Conservation (phyloP, 2,797 vertebrate genomes). For the Epinephelus malabaricus region DNA sequence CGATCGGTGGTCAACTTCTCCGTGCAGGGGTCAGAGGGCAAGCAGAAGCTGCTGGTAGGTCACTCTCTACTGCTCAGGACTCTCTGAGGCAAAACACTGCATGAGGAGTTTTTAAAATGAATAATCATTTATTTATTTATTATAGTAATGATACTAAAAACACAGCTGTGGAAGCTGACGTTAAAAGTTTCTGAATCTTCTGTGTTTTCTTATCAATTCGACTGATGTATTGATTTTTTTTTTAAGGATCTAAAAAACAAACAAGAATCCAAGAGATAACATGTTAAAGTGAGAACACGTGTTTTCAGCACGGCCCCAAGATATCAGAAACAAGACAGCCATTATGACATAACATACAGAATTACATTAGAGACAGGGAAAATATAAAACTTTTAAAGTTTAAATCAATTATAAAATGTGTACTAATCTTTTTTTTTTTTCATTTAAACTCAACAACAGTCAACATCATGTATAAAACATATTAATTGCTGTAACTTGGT, state of each 20-base stretch:
- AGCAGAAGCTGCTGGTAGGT: constrained; percentile 85
- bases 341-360: background rate
- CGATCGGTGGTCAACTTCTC: constrained; percentile 89
- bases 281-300: background rate
- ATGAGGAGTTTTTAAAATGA: background rate
- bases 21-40: constrained; percentile 73
- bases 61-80: constrained; percentile 18
- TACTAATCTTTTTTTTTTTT: background rate
- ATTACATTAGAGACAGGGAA: background rate
- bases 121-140: too few species aligned
- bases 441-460: too few species aligned
- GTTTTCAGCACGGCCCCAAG: background rate
- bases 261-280: background rate
- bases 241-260: background rate
- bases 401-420: too few species aligned
- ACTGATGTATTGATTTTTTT: background rate
- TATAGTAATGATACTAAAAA: too few species aligned
- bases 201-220: background rate
- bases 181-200: background rate
- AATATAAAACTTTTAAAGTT: background rate
- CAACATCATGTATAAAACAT: too few species aligned
- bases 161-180: too few species aligned
- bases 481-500: too few species aligned
- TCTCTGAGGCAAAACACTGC: background rate
- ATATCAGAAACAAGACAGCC: background rate